These are phyloP conservation scores for Sinohyriopsis cumingii DNA, from an alignment of 2,888 invertebrate genomes.

Conservation along the genomic window DNA sequence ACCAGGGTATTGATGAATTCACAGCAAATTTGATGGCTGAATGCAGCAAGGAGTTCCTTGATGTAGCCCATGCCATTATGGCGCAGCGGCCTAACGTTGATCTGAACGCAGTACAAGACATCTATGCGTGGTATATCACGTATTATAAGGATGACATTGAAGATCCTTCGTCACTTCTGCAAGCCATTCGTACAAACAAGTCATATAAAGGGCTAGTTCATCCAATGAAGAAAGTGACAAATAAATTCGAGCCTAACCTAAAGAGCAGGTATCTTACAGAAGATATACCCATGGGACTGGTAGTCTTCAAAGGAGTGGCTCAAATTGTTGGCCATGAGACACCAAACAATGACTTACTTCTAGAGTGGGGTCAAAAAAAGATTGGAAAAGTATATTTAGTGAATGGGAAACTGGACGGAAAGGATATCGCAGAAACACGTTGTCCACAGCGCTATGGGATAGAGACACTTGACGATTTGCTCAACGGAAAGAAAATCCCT, in stretches of 20 bases:
- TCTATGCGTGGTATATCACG: constrained; percentile 48
- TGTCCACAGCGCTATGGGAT: constrained; percentile 57
- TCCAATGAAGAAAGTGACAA: constrained; percentile 28
- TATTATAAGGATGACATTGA: constrained; percentile 49
- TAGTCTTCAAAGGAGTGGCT: constrained; percentile 56
- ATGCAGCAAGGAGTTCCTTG: constrained; percentile 40
- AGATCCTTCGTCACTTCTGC: constrained; percentile 39
- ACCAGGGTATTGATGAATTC: constrained; percentile 44
- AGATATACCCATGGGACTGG: constrained; percentile 57
- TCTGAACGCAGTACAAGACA: constrained; percentile 40
- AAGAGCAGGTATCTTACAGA: constrained; percentile 47
- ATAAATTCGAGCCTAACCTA: constrained; percentile 40
- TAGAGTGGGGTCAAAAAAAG: constrained; percentile 57
- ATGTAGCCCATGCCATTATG: constrained; percentile 34
- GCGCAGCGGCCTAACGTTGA: constrained; percentile 35
- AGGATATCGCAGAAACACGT: constrained; percentile 48
- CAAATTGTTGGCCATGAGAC: constrained; percentile 41
- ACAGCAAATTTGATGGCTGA: constrained; percentile 34
- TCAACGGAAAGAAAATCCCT: constrained; percentile 24
- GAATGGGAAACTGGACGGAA: constrained; percentile 51
- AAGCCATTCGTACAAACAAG: constrained; percentile 49
- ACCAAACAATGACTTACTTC: constrained; percentile 46
- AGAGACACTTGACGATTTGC: constrained; percentile 42
- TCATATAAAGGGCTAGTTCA: constrained; percentile 50
- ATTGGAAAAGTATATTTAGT: constrained; percentile 55